Conservation (phyloP, 2,797 vertebrate species). For the Sus cebifrons region DNA sequence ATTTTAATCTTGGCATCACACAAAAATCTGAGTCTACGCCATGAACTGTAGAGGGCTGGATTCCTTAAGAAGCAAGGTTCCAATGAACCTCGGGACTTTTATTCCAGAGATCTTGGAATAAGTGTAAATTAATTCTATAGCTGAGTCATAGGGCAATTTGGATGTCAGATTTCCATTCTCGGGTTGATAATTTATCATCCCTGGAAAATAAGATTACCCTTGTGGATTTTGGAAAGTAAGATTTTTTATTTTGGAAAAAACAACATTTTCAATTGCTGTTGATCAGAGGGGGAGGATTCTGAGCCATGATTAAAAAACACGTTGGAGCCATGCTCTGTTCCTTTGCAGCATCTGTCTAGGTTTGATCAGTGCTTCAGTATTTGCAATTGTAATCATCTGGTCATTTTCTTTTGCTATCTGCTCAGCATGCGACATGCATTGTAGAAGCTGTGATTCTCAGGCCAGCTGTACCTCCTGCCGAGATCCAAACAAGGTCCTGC, state of each 20-base stretch:
- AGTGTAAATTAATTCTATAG: constrained; percentile 16
- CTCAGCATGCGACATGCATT: constrained; percentile 93
- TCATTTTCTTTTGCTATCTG: constrained; percentile 58
- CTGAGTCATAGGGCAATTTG: constrained; percentile 10
- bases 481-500: constrained; percentile 94
- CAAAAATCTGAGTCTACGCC: background rate
- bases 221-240: constrained; percentile 39
- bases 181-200: constrained; percentile 46
- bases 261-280: constrained; percentile 7
- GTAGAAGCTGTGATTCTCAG: constrained; percentile 92
- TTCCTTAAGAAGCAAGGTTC: constrained; percentile 55
- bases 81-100: background rate
- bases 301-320: constrained; percentile 3
- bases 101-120: background rate
- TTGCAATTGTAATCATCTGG: constrained; percentile 67
- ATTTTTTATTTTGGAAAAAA: too few species aligned
- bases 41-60: background rate
- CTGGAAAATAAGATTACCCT: constrained; percentile 20
- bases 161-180: constrained; percentile 41
- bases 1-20: background rate
- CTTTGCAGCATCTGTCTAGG: background rate
- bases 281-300: background rate
- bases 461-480: constrained; percentile 93
- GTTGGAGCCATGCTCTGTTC: background rate
- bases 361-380: background rate